Conservation (phyloP, 2,113 vertebrate species). For the Pampusana beccarii region DNA sequence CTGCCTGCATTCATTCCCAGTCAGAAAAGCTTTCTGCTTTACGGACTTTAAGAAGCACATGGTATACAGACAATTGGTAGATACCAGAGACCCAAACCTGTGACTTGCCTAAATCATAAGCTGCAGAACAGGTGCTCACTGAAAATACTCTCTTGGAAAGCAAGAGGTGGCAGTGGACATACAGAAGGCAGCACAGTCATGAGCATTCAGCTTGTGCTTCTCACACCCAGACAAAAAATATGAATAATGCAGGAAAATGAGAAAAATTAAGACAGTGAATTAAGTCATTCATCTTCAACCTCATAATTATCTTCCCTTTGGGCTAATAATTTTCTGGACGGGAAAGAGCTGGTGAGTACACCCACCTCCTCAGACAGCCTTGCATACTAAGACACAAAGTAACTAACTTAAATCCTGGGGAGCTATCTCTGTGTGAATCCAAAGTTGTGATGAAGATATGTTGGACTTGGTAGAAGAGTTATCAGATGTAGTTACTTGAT, state of each 20-base stretch:
- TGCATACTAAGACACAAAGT: neutral
- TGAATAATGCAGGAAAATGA: slow-evolving; percentile 48
- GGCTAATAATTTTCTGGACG: slow-evolving; percentile 13
- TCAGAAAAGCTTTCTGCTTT: neutral
- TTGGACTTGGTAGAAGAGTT: neutral
- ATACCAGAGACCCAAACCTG: neutral
- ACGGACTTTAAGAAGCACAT: neutral
- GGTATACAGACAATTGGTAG: neutral
- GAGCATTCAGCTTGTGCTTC: neutral
- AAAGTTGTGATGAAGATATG: neutral
- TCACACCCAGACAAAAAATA: neutral
- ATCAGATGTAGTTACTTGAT: neutral
- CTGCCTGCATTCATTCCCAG: neutral
- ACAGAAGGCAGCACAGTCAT: neutral
- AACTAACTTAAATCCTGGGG: neutral
- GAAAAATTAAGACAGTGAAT: neutral
- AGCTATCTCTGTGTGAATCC: rapidly evolving
- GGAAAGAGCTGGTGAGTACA: neutral
- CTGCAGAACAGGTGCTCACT: neutral
- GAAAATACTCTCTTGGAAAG: neutral
- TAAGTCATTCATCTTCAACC: slow-evolving; percentile 45
- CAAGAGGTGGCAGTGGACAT: neutral
- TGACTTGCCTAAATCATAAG: neutral
- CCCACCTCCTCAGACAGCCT: neutral
- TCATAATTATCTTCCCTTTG: slow-evolving; percentile 52